Evolutionary conservation across 2,113 vertebrate genomes (phyloP), one percentile per base, ranked within the genome.

Genomic region (Hyperoodon ampullatus): DNA sequence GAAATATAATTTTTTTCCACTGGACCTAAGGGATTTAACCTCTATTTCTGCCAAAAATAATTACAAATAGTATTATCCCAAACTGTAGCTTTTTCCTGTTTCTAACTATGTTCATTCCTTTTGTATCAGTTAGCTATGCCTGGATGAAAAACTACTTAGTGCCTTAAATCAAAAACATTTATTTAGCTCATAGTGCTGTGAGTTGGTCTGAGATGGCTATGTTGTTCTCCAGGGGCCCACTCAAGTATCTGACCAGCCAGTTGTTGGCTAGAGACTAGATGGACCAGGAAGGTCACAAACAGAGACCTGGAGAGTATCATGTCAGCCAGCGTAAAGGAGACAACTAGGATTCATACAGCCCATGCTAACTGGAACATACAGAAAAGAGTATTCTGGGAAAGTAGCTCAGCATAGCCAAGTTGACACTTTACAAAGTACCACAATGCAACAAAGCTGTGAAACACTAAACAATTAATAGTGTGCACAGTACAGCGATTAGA

Each of bases 11-110:
- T 81, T 72, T 81, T 35, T 77, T 65, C 42, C 21, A 16, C 15
- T 89, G 15, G 23, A 42, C 15, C 7, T 68, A 90, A 90, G 10
- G 28, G 3, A 71, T 94, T 95, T 93, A 68, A 83, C 26, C 39
- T 84, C 3, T 85, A 80, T 33, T 84, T 95, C 83, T 95, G 55
- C 61, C 28, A 66, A 88, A 88, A 95, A 75, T 85, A 72, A 82
- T 55, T 65, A 26, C n/a, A 63, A 71, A 77, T 5, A 82, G 5
- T 35, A 77, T 81, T 84, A 94, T 66, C 21, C 5, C 6, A 74
- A 28, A 44, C 24, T 50, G 39, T 50, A 78, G 28, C 3, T 93
- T 82, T 75, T 81, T 39, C 33, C 23, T 28, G 13, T 58, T 23
- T 35, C 13, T 82, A 11, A 23, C 47, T 68, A 42, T 35, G 10